Evolutionary conservation across 1,140 invertebrate species (phyloP).

Genomic region (Vollenhovia emeryi): DNA sequence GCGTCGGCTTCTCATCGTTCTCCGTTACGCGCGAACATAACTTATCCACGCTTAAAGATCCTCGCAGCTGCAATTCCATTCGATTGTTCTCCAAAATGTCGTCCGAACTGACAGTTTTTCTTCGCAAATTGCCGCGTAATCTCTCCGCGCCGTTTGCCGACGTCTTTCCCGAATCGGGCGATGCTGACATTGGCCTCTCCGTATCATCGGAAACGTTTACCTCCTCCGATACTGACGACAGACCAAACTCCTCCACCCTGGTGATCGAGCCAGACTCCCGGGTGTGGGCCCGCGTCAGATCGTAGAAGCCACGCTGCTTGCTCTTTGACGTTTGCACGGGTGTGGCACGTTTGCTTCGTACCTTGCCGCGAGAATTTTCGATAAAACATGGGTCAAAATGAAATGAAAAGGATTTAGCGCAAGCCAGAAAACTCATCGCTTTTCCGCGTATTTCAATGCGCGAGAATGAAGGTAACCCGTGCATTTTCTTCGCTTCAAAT

Average conservation of each 20-base stretch:
- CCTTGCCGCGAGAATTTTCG: constrained; percentile 23
- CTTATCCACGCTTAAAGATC: constrained; percentile 78
- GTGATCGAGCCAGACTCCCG: constrained; percentile 73
- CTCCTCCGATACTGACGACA: constrained; percentile 74
- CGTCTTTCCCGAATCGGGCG: constrained; percentile 3
- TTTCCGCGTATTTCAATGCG: background rate
- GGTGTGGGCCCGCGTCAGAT: constrained; percentile 74
- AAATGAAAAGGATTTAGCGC: background rate
- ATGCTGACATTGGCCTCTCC: constrained; percentile 17
- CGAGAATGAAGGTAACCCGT: background rate
- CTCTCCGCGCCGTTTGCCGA: background rate
- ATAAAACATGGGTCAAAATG: constrained; percentile 26
- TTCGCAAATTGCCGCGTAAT: constrained; percentile 31
- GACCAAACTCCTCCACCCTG: constrained; percentile 77
- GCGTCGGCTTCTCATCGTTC: constrained; percentile 61
- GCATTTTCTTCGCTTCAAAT: background rate
- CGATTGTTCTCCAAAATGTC: constrained; percentile 66
- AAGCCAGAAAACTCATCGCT: background rate
- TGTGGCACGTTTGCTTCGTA: background rate
- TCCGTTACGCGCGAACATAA: constrained; percentile 69
- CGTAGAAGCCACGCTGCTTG: constrained; percentile 77
- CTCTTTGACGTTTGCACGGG: background rate
- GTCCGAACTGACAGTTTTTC: constrained; percentile 75
- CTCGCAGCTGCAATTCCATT: constrained; percentile 60
- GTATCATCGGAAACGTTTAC: constrained; percentile 34